phyloP scores from a whole-genome alignment of 2,888 invertebrate genomes.

The Aplocera efformata region DNA sequence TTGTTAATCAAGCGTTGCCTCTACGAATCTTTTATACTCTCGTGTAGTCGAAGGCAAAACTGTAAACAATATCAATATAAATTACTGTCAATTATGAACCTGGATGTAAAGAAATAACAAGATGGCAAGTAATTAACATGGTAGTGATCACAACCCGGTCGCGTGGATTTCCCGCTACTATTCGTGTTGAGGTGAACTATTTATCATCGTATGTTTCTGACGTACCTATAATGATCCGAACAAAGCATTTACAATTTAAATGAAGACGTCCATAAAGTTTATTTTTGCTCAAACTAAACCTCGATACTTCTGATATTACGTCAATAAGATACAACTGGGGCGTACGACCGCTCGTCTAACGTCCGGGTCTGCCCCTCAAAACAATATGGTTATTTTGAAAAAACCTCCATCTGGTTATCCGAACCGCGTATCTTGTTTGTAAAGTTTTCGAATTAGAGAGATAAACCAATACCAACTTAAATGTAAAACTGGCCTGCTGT shows the following conservation, averaged over 20 bases:
- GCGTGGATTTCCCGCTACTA: conserved; percentile 78
- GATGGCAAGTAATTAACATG: conserved; percentile 62
- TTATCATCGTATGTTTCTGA: conserved; percentile 73
- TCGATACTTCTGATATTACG: conserved; percentile 71
- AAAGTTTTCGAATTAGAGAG: conserved; percentile 12
- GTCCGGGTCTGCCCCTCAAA: conserved; percentile 70
- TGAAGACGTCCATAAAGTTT: conserved; percentile 48
- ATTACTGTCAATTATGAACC: conserved; percentile 36
- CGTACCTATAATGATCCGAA: conserved; percentile 50
- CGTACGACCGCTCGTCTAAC: conserved; percentile 64
- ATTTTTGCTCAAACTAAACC: conserved; percentile 49
- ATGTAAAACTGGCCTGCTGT: conserved; percentile 44
- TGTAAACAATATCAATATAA: conserved; percentile 47
- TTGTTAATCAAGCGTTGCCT: conserved; percentile 7
- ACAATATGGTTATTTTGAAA: conserved; percentile 40
- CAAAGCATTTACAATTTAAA: conserved; percentile 48
- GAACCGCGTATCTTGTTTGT: conserved; percentile 42
- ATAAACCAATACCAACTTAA: conserved; percentile 27
- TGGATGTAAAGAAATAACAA: conserved; percentile 55
- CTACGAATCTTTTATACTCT: conserved; percentile 16
- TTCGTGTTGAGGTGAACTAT: conserved; percentile 74
- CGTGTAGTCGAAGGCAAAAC: conserved; percentile 34
- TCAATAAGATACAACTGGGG: conserved; percentile 74
- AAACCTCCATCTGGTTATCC: conserved; percentile 33
- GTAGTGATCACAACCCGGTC: conserved; percentile 70